Percentiles rank a stretch among this genome's conserved stretches.
These are phyloP conservation scores for Champsocephalus esox DNA, from an alignment of 2,797 vertebrate species.

Conservation along the genomic window DNA sequence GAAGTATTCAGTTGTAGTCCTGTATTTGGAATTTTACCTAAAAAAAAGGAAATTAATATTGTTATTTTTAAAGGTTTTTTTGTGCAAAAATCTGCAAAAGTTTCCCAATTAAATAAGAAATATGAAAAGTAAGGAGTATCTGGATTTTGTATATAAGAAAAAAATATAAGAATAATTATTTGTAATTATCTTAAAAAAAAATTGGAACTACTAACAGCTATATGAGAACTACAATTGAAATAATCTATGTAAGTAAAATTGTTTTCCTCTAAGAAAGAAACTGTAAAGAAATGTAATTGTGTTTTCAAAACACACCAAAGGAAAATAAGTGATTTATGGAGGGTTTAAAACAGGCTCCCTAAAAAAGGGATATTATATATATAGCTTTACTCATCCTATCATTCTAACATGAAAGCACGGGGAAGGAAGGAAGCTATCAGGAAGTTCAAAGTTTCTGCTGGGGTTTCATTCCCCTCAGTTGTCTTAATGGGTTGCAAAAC, in stretches of 20 bases:
- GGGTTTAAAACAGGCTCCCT: neutral
- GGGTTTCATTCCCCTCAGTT: neutral
- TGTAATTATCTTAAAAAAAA: too few relatives aligned
- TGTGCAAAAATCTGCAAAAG: too few relatives aligned
- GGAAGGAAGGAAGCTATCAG: constrained; percentile 59
- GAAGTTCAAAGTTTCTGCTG: constrained; percentile 36
- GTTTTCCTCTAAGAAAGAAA: neutral
- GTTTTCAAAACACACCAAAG: neutral
- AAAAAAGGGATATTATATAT: constrained; percentile 28
- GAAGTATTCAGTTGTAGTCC: neutral
- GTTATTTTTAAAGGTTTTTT: too few relatives aligned
- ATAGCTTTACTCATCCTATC: constrained; percentile 21
- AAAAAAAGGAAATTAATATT: too few relatives aligned
- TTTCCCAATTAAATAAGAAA: too few relatives aligned
- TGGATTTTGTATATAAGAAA: too few relatives aligned
- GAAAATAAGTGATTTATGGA: constrained; percentile 19
- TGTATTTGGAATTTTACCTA: neutral
- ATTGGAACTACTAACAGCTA: too few relatives aligned
- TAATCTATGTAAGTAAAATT: neutral
- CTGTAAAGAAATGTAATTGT: accelerated
- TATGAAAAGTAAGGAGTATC: neutral
- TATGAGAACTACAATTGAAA: neutral
- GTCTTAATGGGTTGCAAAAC: neutral
- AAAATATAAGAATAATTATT: too few relatives aligned
- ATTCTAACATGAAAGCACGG: constrained; percentile 46